Conservation (phyloP, 92 coral and sea anemone species). For the Pocillopora meandrina region DNA sequence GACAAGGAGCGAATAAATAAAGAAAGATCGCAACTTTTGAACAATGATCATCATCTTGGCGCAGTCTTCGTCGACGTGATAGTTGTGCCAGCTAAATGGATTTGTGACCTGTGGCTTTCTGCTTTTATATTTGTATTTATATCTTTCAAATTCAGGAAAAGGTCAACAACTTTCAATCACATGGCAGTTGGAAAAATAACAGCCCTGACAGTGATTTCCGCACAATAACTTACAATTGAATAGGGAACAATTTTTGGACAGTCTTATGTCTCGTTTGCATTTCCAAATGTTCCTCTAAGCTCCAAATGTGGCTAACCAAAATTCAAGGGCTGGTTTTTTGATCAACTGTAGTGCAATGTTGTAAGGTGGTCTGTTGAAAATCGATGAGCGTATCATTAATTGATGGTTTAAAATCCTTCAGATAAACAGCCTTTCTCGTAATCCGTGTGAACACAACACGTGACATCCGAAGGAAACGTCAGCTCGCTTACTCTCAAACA, state of each 20-base stretch:
- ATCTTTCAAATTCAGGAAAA: conserved; percentile 37
- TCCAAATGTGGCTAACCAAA: background rate
- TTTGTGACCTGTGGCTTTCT: conserved; percentile 24
- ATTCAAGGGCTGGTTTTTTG: background rate
- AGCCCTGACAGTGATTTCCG: conserved; percentile 28
- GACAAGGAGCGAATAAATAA: conserved; percentile 45
- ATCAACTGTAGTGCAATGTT: background rate
- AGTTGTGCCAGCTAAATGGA: conserved; percentile 5
- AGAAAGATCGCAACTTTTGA: conserved; percentile 42
- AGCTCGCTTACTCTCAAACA: background rate
- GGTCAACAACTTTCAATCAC: conserved; percentile 43
- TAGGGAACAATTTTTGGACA: conserved; percentile 3
- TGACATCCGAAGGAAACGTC: background rate
- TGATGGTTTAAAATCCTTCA: conserved; percentile 14
- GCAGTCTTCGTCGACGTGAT: conserved; percentile 22
- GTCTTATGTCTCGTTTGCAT: background rate
- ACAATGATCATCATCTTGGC: conserved; percentile 42
- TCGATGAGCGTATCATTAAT: background rate
- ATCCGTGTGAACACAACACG: conserved; percentile 5
- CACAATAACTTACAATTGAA: background rate
- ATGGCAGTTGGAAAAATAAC: conserved; percentile 40
- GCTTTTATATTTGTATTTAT: conserved; percentile 34
- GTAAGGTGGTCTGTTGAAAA: conserved; percentile 21
- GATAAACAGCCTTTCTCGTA: conserved; percentile 29
- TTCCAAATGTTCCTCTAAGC: background rate